Evolutionary conservation across 2,113 vertebrate species (phyloP).

Genomic region (Chunga burmeisteri): DNA sequence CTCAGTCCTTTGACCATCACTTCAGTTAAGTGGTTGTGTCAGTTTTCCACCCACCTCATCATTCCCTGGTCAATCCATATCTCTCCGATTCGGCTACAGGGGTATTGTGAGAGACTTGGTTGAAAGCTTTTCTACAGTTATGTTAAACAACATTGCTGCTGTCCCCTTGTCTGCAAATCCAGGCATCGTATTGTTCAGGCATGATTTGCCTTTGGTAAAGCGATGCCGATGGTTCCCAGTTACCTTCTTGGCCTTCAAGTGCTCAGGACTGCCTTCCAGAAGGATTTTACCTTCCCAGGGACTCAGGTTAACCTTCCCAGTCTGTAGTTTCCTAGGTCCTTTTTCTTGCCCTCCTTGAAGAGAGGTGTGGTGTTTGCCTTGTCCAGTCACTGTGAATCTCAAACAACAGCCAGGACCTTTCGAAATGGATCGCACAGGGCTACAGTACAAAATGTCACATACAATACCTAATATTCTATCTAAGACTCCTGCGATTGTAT

Average conservation of each 20-base stretch:
- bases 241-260: neutral
- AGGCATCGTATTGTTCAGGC: neutral
- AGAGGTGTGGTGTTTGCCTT: neutral
- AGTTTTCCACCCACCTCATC: neutral
- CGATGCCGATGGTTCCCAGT: neutral
- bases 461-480: neutral
- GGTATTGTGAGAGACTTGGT: neutral
- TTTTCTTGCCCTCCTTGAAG: neutral
- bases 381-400: neutral
- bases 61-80: neutral
- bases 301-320: neutral
- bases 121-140: neutral
- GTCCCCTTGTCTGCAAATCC: neutral
- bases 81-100: neutral
- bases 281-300: neutral
- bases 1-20: neutral
- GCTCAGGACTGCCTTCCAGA: neutral
- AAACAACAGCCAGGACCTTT: neutral
- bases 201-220: neutral
- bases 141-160: fast-evolving
- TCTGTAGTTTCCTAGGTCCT: neutral
- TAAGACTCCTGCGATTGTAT: neutral
- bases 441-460: neutral
- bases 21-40: neutral
- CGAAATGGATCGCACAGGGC: neutral